Evolutionary conservation across 2,113 vertebrate species (phyloP), one percentile per base, ranked within the genome.

Genomic region (Pterocles gutturalis): DNA sequence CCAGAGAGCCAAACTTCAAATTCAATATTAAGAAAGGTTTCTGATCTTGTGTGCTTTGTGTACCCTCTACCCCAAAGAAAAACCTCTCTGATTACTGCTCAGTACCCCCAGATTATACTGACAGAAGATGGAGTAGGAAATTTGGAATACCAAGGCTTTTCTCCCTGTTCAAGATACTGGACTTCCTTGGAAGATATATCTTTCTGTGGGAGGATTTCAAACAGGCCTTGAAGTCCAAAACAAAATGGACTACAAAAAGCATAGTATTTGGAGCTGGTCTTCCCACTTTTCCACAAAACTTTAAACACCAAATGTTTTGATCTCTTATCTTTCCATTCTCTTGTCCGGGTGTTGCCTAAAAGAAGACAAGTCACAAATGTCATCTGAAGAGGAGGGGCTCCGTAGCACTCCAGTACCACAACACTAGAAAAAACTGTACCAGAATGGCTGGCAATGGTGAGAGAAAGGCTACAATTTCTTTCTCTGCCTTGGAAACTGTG

Each of bases 131-230:
- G 51, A 64, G 29, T 28, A 54, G 10, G 11, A 22, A 89, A 83
- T 49, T n/a, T 36, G 36, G 53, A 75, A 85, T 46, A 76, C 57
- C 29, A 48, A 75, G 53, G 26, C 19, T 79, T 83, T 86, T 89
- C 65, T 65, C 41, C 73, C 53, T 41, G 31, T 82, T 79, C 71
- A 75, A 87, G 83, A 64, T 55, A 29, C 22, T 84, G 25, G 51
- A 77, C 38, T 81, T 96, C 93, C 82, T 96, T 95, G 88, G 96
- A 87, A 97, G 89, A 86, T 57, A 45, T 16, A 54, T 60, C 31
- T 97, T 97, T 96, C 96, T 95, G 76, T 43, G 48, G 91, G 83
- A 98, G 85, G 77, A 96, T 97, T 98, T 97, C 96, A 98, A 97
- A 95, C 48, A 89, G 94, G 60, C 90, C 94, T 94, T 97, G 95